A percentile compares a stretch with the other conserved stretches of the same genome.
Conservation (phyloP, 1,140 invertebrate genomes). For the Tribolium madens region DNA sequence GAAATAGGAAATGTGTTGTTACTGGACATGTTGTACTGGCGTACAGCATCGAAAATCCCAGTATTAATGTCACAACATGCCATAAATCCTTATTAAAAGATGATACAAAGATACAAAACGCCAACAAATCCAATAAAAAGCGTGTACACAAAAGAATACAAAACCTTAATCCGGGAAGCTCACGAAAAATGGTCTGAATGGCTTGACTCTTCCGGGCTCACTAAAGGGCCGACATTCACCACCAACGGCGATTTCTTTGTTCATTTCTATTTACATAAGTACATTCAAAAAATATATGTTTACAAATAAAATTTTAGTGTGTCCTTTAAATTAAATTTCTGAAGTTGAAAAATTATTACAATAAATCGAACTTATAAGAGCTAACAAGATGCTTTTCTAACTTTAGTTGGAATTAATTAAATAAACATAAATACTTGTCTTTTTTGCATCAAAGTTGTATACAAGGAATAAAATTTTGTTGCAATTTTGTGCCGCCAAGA, state of each 20-base stretch:
- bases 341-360: neutral
- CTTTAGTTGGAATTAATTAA: too few relatives aligned
- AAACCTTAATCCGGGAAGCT: slow-evolving; percentile 50
- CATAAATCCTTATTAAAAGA: slow-evolving; percentile 60
- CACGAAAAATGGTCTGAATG: slow-evolving; percentile 44
- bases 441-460: too few relatives aligned
- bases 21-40: too few relatives aligned
- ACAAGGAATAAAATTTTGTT: too few relatives aligned
- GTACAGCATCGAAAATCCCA: slow-evolving; percentile 49
- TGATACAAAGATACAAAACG: slow-evolving; percentile 56
- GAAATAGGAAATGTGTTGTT: neutral
- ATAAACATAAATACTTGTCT: too few relatives aligned
- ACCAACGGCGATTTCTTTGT: slow-evolving; percentile 18
- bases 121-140: slow-evolving; percentile 60
- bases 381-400: too few relatives aligned
- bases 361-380: neutral
- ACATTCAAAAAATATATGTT: neutral
- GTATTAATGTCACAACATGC: slow-evolving; percentile 60
- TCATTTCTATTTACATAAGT: neutral
- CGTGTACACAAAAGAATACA: slow-evolving; percentile 56
- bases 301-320: neutral
- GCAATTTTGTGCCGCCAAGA: neutral
- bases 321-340: neutral
- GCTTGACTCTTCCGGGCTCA: slow-evolving; percentile 26
- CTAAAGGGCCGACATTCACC: slow-evolving; percentile 5